phyloP scores from a whole-genome alignment of 2,888 invertebrate species.

The Hypsopygia costalis region DNA sequence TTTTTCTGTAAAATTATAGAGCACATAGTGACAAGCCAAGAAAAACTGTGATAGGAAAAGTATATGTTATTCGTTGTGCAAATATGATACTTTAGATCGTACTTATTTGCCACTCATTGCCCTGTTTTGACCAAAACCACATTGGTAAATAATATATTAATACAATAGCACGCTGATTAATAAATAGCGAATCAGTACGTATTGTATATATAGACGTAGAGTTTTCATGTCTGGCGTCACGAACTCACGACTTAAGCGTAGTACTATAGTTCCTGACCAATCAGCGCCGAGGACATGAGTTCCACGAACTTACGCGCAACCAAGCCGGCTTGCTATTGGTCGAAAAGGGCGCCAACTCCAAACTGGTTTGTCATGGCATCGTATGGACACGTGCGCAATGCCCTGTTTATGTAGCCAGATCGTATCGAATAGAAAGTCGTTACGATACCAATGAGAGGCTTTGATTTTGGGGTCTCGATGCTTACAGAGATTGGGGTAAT shows the following conservation, averaged over 20 bases:
- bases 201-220: slow-evolving; percentile 1
- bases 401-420: slow-evolving; percentile 12
- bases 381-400: slow-evolving; percentile 37
- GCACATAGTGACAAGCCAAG: too few relatives aligned
- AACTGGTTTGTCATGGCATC: slow-evolving; percentile 49
- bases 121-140: too few relatives aligned
- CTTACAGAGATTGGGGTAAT: slow-evolving; percentile 2
- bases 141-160: not conserved
- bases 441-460: slow-evolving; percentile 16
- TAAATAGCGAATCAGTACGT: slow-evolving; percentile 4
- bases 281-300: slow-evolving; percentile 59
- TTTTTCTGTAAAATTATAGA: too few relatives aligned
- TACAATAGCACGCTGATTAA: slow-evolving; percentile 8
- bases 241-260: slow-evolving; percentile 7
- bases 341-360: slow-evolving; percentile 51
- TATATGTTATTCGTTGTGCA: too few relatives aligned
- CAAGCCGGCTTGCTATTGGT: slow-evolving; percentile 36
- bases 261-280: slow-evolving; percentile 31
- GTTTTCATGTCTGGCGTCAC: slow-evolving; percentile 10
- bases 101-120: too few relatives aligned
- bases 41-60: too few relatives aligned
- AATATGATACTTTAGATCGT: too few relatives aligned
- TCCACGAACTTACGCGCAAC: slow-evolving; percentile 57
- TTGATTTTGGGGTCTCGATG: slow-evolving; percentile 13
- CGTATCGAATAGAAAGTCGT: slow-evolving; percentile 24